Evolutionary conservation across 2,888 invertebrate genomes (phyloP).

Genomic region (Papilio protenor): DNA sequence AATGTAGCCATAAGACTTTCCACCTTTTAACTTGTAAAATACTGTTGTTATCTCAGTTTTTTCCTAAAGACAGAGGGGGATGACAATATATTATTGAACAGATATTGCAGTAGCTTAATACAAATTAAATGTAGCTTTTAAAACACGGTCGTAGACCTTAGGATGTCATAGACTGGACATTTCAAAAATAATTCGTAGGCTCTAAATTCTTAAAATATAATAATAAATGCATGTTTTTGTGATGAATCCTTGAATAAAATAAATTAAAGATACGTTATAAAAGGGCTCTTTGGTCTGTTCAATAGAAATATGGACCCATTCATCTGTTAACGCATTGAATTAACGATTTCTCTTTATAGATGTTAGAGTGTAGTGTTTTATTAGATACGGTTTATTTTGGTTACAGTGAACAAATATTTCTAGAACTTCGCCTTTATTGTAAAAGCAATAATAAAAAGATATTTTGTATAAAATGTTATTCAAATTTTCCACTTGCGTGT

Average conservation of each 20-base stretch:
- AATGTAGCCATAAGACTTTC: neutral
- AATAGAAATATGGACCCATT: neutral
- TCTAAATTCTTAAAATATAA: neutral
- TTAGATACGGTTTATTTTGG: neutral
- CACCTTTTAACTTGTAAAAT: neutral
- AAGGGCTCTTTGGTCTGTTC: neutral
- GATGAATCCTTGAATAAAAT: neutral
- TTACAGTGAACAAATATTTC: neutral
- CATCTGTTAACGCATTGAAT: conserved; percentile 1
- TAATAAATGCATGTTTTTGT: neutral
- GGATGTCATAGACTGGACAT: neutral
- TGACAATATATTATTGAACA: no score
- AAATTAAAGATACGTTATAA: neutral
- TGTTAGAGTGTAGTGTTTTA: neutral
- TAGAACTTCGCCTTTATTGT: neutral
- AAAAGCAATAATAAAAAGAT: neutral
- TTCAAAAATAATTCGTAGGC: no score
- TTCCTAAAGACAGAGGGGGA: no score
- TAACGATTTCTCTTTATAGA: neutral
- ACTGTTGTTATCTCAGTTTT: no score
- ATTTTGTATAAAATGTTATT: neutral
- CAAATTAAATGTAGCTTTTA: no score
- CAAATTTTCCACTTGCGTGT: conserved; percentile 7
- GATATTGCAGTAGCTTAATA: no score
- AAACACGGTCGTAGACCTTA: no score